Conservation (phyloP, 2,888 invertebrate genomes). For the Cataglyphis livida region DNA sequence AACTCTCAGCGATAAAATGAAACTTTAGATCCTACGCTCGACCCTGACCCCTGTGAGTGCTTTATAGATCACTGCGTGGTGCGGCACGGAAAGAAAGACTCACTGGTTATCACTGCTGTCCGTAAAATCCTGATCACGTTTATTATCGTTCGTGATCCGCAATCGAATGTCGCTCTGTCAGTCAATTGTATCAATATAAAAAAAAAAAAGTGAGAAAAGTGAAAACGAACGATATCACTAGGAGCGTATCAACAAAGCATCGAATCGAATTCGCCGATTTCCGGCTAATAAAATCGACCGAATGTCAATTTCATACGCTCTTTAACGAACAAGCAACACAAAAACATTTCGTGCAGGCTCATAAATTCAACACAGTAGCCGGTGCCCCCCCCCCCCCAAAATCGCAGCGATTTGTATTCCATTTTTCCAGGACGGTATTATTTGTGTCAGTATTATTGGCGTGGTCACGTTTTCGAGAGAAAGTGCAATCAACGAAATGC, state of each 20-base stretch:
- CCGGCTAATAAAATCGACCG: constrained; percentile 44
- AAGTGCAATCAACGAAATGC: constrained; percentile 24
- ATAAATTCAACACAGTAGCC: constrained; percentile 31
- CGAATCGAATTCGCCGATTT: constrained; percentile 29
- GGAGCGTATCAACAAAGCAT: constrained; percentile 35
- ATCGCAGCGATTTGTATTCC: constrained; percentile 39
- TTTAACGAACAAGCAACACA: constrained; percentile 48
- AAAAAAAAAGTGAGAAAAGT: constrained; percentile 37
- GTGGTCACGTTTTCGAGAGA: constrained; percentile 6
- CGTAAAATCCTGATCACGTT: constrained; percentile 70
- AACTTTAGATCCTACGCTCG: constrained; percentile 14
- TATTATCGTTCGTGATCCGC: constrained; percentile 70
- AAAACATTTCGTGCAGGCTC: constrained; percentile 26
- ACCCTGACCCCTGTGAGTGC: constrained; percentile 53
- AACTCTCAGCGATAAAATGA: constrained; percentile 6
- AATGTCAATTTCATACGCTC: constrained; percentile 39
- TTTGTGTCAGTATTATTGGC: constrained; percentile 48
- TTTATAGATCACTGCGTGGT: constrained; percentile 27
- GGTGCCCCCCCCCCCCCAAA: background rate
- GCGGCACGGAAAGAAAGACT: constrained; percentile 52
- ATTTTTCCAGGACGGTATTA: constrained; percentile 46
- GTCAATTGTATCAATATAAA: constrained; percentile 66
- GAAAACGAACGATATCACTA: constrained; percentile 31
- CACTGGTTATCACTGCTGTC: constrained; percentile 56
- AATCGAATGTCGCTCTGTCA: constrained; percentile 63